Evolutionary conservation across 2,888 invertebrate species (phyloP).

Genomic region (Apodemia zela): DNA sequence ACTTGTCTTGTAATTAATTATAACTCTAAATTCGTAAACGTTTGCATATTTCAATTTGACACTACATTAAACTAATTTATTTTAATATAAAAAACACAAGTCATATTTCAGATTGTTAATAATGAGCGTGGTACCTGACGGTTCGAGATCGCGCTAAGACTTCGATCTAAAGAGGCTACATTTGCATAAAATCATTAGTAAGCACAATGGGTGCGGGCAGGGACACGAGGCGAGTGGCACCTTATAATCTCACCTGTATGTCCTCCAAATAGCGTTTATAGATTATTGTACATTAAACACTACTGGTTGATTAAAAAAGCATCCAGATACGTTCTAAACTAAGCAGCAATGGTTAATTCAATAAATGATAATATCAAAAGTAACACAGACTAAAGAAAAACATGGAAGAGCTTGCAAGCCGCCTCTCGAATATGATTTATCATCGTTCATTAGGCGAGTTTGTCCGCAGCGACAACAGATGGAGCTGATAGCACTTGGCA

Average conservation of each 20-base stretch:
- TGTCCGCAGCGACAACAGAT: constrained; percentile 81
- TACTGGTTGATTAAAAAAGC: constrained; percentile 27
- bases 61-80: constrained; percentile 61
- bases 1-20: background rate
- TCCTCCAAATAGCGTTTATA: constrained; percentile 40
- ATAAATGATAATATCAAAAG: constrained; percentile 33
- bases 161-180: constrained; percentile 80
- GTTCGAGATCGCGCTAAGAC: constrained; percentile 79
- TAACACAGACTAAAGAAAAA: constrained; percentile 48
- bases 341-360: constrained; percentile 44
- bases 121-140: constrained; percentile 79
- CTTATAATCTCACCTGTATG: constrained; percentile 62
- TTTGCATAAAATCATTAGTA: constrained; percentile 81
- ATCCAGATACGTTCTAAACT: background rate
- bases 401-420: constrained; percentile 60
- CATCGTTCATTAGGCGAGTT: constrained; percentile 81
- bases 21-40: background rate
- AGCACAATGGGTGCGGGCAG: constrained; percentile 78
- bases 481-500: constrained; percentile 81
- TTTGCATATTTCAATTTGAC: constrained; percentile 32
- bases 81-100: constrained; percentile 65
- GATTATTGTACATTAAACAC: constrained; percentile 37
- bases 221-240: constrained; percentile 72
- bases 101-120: constrained; percentile 79
- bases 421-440: constrained; percentile 81